Evolutionary conservation across 1,140 invertebrate species (phyloP), one percentile per base, ranked within the genome.

Genomic region (Lasioglossum baleicum): DNA sequence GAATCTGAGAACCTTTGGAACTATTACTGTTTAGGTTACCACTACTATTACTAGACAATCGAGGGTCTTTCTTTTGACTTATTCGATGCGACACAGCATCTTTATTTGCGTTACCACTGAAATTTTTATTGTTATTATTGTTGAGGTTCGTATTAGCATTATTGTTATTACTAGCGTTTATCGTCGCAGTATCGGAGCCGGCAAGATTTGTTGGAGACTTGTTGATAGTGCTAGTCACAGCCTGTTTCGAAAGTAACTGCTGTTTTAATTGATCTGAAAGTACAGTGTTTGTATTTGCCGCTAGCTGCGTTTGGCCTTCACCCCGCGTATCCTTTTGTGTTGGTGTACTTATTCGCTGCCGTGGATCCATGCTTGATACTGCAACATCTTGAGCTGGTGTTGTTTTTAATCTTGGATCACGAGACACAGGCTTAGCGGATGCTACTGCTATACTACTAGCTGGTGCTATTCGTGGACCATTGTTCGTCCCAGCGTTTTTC

Each of bases 381-480:
- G 73, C 26, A 65, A 85, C 68, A 61, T 86, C 84, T 80, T 86
- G 84, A 79, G 73, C 26, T 66, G 84, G 65, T 60, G 70, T 82
- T 42, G 93, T 76, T 75, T 95, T 90, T 56, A 96, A 86, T 44
- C 95, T 94, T 15, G 95, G 95, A 93, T 96, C 95, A 15, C 95
- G 92, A 5, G 92, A 92, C 8, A 91, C 76, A 31, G 90, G 92
- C 10, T 93, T 93, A 15, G 93, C 93, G 0, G 94, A 92, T 17
- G 92, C 94, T 3, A 95, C 90, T 61, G 95, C 90, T 22, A 94
- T 94, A 35, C 94, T 94, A 90, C 94, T 96, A 11, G 95, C 95
- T 40, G 96, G 96, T 68, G 95, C 94, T 75, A 96, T 96, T 82
- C 95, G 94, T 5, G 94, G 91, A 42, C 94, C 93, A 56, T 87